Base-by-base conservation (phyloP, 1,140 invertebrate species). In the Diploscapter pachys region DNA sequence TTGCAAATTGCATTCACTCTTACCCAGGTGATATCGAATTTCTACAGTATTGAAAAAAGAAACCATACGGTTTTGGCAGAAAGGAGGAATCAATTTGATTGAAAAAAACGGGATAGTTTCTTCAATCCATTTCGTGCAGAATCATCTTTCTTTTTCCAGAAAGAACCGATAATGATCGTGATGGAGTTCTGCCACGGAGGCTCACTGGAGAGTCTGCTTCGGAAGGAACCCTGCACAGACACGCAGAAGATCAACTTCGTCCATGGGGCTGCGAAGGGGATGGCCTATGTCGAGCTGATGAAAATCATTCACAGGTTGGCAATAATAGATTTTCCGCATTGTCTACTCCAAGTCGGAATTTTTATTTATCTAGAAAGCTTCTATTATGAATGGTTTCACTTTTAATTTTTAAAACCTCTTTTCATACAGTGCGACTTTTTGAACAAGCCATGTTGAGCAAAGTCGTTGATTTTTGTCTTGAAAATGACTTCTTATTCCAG, bases 81-180 rank as follows among this genome's bases (percentile, higher is more conserved):
- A 31, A 31, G 31, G 31, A 31, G 31, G 31, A 31, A 1, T 31
- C 31, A 31, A 31, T 31, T 31, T 31, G 31, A 31, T 31, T 31
- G 31, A 31, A 31, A 31, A 31, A 31, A 31, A 31, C 31, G 31
- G 31, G 31, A 31, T 31, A 31, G 31, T 31, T 31, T 31, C 1
- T 31, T 31, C 1, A 31, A 31, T 31, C 31, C 31, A 31, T 31
- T 31, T 31, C 1, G 66, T 50, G 11, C 66, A 68, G 52, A 6
- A 2, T 55, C 66, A 68, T 31, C 31, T 31, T 31, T 31, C 31
- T 31, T 31, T 31, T 31, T 31, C 31, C 31, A 64, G 63, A 64
- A 75, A 48, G 56, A 75, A 50, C 73, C 73, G 11, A 75, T 75
- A 52, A 75, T 75, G 73, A 75, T 75, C 51, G 73, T 75, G 4